A percentile compares a stretch with the other conserved stretches of the same genome.
Conservation (phyloP, 53 echinoderm and acorn worm species). For the Apostichopus leukothele region DNA sequence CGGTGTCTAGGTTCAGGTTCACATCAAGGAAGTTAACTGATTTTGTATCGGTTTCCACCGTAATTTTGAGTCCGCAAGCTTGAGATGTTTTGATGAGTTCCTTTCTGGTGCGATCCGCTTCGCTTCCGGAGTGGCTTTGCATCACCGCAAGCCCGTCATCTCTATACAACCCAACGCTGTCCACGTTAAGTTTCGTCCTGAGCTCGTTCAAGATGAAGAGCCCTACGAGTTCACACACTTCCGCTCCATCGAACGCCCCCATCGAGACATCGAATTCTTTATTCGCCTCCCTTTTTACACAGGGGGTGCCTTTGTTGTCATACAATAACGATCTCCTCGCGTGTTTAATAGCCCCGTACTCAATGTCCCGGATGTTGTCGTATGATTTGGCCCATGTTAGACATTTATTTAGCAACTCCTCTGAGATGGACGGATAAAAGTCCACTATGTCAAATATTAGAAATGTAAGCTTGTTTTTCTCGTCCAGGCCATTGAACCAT, state of each 20-base stretch:
- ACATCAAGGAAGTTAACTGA: too few relatives aligned
- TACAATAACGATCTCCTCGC: background rate
- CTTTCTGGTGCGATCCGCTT: too few relatives aligned
- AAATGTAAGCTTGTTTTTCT: slow-evolving; percentile 11
- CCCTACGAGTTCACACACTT: background rate
- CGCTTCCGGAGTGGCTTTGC: too few relatives aligned
- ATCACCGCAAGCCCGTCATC: too few relatives aligned
- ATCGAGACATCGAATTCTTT: background rate
- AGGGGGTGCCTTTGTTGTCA: background rate
- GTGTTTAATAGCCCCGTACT: slow-evolving; percentile 9
- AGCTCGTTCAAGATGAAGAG: background rate
- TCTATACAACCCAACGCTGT: background rate
- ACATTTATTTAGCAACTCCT: background rate
- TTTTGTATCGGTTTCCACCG: too few relatives aligned
- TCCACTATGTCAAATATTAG: slow-evolving; percentile 24
- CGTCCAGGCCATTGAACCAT: slow-evolving; percentile 35
- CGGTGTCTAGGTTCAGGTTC: too few relatives aligned
- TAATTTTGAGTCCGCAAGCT: too few relatives aligned
- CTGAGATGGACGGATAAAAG: slow-evolving; percentile 38
- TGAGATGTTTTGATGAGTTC: too few relatives aligned
- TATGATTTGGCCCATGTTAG: slow-evolving; percentile 30
- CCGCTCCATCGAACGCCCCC: background rate
- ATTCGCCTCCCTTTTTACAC: background rate
- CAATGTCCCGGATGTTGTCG: background rate
- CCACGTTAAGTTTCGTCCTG: background rate